Conservation (phyloP, 2,888 invertebrate genomes). For the Lamproptera curius region DNA sequence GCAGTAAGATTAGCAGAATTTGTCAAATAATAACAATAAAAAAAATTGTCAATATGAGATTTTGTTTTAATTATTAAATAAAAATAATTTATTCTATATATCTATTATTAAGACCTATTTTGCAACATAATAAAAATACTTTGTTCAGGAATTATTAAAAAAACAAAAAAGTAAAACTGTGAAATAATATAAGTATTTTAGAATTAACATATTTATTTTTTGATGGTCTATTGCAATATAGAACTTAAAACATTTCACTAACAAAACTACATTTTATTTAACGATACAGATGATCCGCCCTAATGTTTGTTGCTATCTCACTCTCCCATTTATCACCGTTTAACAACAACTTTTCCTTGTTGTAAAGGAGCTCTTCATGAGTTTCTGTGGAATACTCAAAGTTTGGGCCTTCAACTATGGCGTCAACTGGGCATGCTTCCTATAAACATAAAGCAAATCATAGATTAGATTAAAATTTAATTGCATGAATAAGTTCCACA, state of each 20-base stretch:
- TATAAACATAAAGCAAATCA: no score
- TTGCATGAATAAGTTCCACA: no score
- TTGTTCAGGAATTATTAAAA: no score
- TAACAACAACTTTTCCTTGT: conserved; percentile 98
- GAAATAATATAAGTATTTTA: no score
- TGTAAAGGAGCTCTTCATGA: conserved; percentile 98
- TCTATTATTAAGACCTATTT: conserved; percentile 49
- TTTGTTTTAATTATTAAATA: conserved; percentile 50
- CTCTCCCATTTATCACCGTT: conserved; percentile 99
- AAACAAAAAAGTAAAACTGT: no score
- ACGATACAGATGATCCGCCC: conserved; percentile 98
- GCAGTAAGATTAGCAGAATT: no score
- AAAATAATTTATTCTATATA: conserved; percentile 52
- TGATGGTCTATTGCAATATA: conserved; percentile 35
- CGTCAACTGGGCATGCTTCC: conserved; percentile 99
- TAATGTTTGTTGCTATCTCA: conserved; percentile 98
- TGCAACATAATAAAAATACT: conserved; percentile 23
- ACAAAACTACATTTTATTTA: conserved; percentile 57
- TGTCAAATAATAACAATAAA: no score
- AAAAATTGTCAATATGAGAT: conserved; percentile 38
- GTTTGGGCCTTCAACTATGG: conserved; percentile 99
- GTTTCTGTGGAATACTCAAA: conserved; percentile 99
- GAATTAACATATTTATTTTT: no score
- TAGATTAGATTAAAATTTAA: no score
- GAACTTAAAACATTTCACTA: conserved; percentile 41